These are phyloP conservation scores for Rotaria sp. DNA, from an alignment of 2,888 invertebrate species.

Conservation along the genomic window DNA sequence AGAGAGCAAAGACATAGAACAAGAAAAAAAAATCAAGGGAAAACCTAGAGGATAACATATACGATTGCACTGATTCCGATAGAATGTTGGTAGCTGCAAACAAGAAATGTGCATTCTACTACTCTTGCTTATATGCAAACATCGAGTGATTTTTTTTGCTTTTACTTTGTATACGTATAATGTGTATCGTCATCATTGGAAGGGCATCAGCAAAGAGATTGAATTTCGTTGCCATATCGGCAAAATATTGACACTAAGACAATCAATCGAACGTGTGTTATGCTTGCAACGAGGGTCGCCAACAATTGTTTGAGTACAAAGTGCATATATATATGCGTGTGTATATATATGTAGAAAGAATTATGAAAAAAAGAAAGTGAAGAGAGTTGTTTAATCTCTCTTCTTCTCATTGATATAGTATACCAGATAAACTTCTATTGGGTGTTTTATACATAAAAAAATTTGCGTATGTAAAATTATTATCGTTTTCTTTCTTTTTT, in stretches of 20 bases:
- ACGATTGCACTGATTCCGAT: not conserved
- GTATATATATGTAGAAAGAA: not conserved
- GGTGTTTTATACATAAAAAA: not conserved
- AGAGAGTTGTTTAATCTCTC: not conserved
- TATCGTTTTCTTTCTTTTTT: not conserved
- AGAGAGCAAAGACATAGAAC: not conserved
- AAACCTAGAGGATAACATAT: not conserved
- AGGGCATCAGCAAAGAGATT: not conserved
- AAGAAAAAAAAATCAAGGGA: not conserved
- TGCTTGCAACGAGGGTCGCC: not conserved
- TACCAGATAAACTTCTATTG: not conserved
- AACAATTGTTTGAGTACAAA: not conserved
- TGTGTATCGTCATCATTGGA: not conserved
- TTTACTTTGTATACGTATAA: not conserved
- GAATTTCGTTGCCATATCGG: conserved; percentile 7
- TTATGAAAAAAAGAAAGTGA: not conserved
- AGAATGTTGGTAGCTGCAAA: not conserved
- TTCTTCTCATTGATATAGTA: not conserved
- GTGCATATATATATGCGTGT: not conserved
- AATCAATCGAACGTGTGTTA: conserved; percentile 6
- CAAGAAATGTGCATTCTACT: not conserved
- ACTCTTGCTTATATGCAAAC: not conserved
- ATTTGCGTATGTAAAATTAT: not conserved
- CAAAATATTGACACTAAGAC: conserved; percentile 9
- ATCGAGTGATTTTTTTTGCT: not conserved